Base-by-base conservation (phyloP, 2,888 invertebrate species). In the Andrena chrysosceles region DNA sequence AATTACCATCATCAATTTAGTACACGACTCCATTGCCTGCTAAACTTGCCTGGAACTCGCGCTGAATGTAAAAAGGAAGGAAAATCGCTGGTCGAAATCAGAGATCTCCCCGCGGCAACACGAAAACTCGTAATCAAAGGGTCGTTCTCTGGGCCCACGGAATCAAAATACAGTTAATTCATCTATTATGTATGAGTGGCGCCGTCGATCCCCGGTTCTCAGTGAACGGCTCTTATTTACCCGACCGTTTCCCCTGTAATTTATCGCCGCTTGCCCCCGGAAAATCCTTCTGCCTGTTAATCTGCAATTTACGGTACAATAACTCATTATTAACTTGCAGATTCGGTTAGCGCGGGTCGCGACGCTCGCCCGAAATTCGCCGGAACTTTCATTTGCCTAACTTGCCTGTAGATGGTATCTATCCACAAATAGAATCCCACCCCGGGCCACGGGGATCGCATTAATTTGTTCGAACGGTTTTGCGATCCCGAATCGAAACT, bases 301-400 rank as follows among this genome's bases (percentile, higher is more conserved):
- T 86, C 83, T 81, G 54, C 78, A 81, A 81, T 78, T 81, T 74
- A 83, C 78, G 78, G 76, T 86, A 86, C 84, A 85, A 85, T 86
- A 86, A 84, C 81, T 86, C 81, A 86, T 86, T 86, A 86, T 86
- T 77, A 84, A 86, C 78, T 86, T 80, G 77, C 74, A 84, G 78
- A 84, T 86, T 81, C 77, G 78, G 84, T 86, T 86, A 79, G 72
- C 42, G 77, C 56, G 69, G 42, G 42, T 42, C 69, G 71, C 69
- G 71, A 72, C 71, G 71, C 77, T 66, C 75, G 70, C 59, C 35
- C 69, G 79, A 74, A 78, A 85, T 83, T 82, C 82, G 77, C 78
- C 80, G 79, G 72, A 76, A 83, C 83, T 83, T 77, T 77, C 77
- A 71, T 80, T 71, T 67, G 29, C 70, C 74, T 49, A 80, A 75